These are phyloP conservation scores for Nomada fabriciana DNA, from an alignment of 2,888 invertebrate genomes.

Conservation along the genomic window DNA sequence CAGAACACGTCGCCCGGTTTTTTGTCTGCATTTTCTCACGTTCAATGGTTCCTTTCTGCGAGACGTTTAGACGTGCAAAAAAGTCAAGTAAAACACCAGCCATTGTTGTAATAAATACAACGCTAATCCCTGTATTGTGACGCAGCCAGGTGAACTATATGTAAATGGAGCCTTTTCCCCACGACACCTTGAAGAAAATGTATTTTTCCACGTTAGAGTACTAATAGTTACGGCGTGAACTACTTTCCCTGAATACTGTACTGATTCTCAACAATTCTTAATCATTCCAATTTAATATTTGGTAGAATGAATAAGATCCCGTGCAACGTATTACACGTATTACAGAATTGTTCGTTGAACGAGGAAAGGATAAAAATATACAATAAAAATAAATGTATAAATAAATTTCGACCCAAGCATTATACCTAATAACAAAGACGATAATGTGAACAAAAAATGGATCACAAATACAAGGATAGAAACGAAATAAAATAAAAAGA, in stretches of 20 bases:
- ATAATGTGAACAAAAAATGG: not conserved
- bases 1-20: not conserved
- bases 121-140: not conserved
- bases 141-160: not conserved
- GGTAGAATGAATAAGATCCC: too few relatives aligned
- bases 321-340: too few relatives aligned
- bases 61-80: not conserved
- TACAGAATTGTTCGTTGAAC: too few relatives aligned
- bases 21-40: slow-evolving; percentile 12
- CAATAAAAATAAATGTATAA: too few relatives aligned
- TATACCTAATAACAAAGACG: too few relatives aligned
- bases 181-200: not conserved
- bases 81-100: not conserved
- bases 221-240: not conserved
- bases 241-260: not conserved
- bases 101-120: not conserved
- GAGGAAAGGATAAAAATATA: too few relatives aligned
- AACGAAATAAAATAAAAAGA: not conserved
- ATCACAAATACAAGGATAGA: not conserved
- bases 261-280: not conserved
- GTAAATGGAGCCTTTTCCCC: not conserved
- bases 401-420: too few relatives aligned
- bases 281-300: not conserved
- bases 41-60: slow-evolving; percentile 1
- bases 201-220: not conserved